phyloP scores from a whole-genome alignment of 2,888 invertebrate genomes.

The Tetranychus piercei region DNA sequence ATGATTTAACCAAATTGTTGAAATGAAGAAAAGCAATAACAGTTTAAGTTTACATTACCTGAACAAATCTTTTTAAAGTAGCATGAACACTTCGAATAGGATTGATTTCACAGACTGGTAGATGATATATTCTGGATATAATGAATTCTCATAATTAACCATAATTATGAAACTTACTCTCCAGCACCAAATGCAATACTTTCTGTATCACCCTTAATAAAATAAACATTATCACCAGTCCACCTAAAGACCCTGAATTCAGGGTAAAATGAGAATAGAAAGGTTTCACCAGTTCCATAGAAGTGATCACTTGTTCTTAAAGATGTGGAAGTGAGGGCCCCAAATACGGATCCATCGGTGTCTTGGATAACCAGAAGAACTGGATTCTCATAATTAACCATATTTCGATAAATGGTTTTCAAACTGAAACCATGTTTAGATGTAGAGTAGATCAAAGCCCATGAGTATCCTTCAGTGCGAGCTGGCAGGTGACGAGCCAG shows the following conservation, averaged over 20 bases:
- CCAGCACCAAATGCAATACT: slow-evolving; percentile 87
- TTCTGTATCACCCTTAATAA: slow-evolving; percentile 87
- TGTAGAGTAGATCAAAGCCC: slow-evolving; percentile 86
- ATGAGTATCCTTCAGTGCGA: slow-evolving; percentile 81
- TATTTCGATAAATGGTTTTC: slow-evolving; percentile 88
- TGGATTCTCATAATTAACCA: slow-evolving; percentile 78
- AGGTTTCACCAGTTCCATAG: slow-evolving; percentile 90
- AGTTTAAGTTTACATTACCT: slow-evolving; percentile 34
- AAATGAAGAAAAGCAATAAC: neutral
- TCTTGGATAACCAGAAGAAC: slow-evolving; percentile 86
- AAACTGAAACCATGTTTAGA: slow-evolving; percentile 94
- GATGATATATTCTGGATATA: no score
- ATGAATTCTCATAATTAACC: no score
- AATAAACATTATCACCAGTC: slow-evolving; percentile 98
- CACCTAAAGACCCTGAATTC: slow-evolving; percentile 64
- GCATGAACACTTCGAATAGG: slow-evolving; percentile 67
- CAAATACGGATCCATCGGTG: slow-evolving; percentile 85
- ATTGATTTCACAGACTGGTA: slow-evolving; percentile 71
- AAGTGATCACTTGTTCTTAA: slow-evolving; percentile 86
- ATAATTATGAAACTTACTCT: slow-evolving; percentile 50
- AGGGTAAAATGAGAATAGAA: slow-evolving; percentile 60
- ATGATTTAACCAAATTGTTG: slow-evolving; percentile 12
- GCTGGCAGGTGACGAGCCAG: slow-evolving; percentile 75
- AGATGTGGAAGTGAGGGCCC: slow-evolving; percentile 78
- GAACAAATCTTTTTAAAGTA: slow-evolving; percentile 69